Evolutionary conservation across 2,797 vertebrate species (phyloP).

Genomic region (Rhinatrema bivittatum): DNA sequence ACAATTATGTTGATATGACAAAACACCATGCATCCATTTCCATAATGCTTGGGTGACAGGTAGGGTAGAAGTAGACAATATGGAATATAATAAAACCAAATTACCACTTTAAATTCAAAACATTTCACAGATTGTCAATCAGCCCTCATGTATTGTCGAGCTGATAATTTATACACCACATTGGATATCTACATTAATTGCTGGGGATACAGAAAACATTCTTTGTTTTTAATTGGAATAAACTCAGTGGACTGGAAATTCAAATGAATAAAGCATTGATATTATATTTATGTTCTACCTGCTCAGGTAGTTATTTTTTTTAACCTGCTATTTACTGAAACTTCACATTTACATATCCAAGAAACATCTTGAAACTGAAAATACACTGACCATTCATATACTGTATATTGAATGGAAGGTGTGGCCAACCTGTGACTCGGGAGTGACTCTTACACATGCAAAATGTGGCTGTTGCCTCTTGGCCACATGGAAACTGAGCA

Average conservation of each 20-base stretch:
- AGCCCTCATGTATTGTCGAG: conserved; percentile 38
- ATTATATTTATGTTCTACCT: conserved; percentile 49
- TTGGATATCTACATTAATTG: conserved; percentile 70
- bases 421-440: too few species aligned
- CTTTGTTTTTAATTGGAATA: conserved; percentile 51
- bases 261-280: conserved; percentile 63
- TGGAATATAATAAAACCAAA: conserved; percentile 32
- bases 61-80: conserved; percentile 18
- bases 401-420: too few species aligned
- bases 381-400: too few species aligned
- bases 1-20: too few species aligned
- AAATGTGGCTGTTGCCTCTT: too few species aligned
- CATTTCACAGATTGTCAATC: conserved; percentile 47
- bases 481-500: too few species aligned
- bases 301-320: too few species aligned
- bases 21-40: too few species aligned
- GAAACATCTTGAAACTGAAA: too few species aligned
- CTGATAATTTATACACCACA: conserved; percentile 57
- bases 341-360: too few species aligned
- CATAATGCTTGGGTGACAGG: conserved; percentile 20
- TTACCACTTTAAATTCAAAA: conserved; percentile 50
- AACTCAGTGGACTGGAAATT: conserved; percentile 57
- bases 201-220: conserved; percentile 65
- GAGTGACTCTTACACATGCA: too few species aligned
- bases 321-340: too few species aligned